Evolutionary conservation across 1,140 invertebrate species (phyloP), one percentile per base, ranked within the genome.

Genomic region (Nephila pilipes): DNA sequence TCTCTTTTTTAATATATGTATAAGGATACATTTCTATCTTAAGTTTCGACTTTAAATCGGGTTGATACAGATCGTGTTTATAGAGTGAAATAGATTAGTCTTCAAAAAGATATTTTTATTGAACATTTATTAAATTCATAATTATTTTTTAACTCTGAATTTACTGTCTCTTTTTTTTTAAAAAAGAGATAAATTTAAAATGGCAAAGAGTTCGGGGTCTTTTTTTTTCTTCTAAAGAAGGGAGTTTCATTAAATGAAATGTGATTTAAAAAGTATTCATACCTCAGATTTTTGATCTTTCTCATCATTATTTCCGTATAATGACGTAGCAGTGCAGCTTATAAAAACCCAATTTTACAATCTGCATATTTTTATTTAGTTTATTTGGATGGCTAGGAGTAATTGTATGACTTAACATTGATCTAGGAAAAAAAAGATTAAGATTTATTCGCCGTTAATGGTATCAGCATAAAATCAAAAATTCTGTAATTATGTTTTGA

Each of bases 41-140:
- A 93, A 54, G 81, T 87, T 92, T 92, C 81, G 38, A 29, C 55
- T 75, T 65, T 57, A 92, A 87, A 55, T 87, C 14, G 20, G 36
- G 90, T 69, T 87, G 83, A 79, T 87, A 36, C 69, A 87, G 38
- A 93, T 75, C 63, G 69, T 87, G 79, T 46, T 87, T 83, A 32
- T 32, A 79, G 36, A 87, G 55, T 57, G 65, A 87, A 87, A 87
- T 75, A 93, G 80, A 92, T 92, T 92, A 92, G 29, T 69, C 36
- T 63, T 69, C 57, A 4, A 3, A 46, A 83, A 91, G 16, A 54
- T 60, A 12, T 91, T 91, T 91, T 91, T 91, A 46, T 88, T 75
- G 60, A 12, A 75, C 65, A 75, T 91, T 81, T 91, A 91, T 69
- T 91, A 91, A 91, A 83, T 91, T 63, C 88, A 29, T 83, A 60